Evolutionary conservation across 2,888 invertebrate genomes (phyloP), one percentile per base, ranked within the genome.

Genomic region (Euphydryas editha): DNA sequence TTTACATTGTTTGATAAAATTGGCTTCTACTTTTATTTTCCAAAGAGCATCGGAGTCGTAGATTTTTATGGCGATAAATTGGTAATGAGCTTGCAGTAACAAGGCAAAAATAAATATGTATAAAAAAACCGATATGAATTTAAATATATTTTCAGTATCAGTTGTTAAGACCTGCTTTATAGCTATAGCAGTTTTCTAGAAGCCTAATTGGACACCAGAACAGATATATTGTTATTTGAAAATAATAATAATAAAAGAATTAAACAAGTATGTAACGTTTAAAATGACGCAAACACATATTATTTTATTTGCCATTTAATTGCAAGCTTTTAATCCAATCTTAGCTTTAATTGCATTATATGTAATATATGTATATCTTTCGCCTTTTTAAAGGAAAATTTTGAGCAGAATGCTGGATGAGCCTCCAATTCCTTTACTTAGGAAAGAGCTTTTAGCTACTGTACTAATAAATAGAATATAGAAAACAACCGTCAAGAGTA

Each of bases 61-160:
- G 39, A 49, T 63, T 49, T 56, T 49, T 63, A 58, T 51, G 20
- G 51, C 30, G 58, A 58, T 63, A 58, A 58, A 63, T 63, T 58
- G 57, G 57, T 39, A 39, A 63, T 63, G 49, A 49, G 57, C 10
- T 57, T 58, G 46, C 49, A 57, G 49, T 63, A 63, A 63, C 63
- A 58, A 63, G 58, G 20, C 37, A 18, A 15, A 49, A 58, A 51
- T 63, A 63, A 63, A 39, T 46, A 24, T 17, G 30, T 24, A 51
- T 18, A 58, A 36, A 0, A 3, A 6, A n/a, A n/a, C 7, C 36
- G 5, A 36, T 2, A 54, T 54, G 36, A 17, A 11, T 17, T 54
- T 30, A 36, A 30, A 30, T 17, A 10, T 17, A 54, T 10, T 2
- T 8, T 47, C 15, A 2, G 30, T 13, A 54, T 54, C 24, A 36